Percentiles rank a stretch among this genome's conserved stretches.
phyloP scores from a whole-genome alignment of 2,113 vertebrate genomes.

The Leiothrix lutea region DNA sequence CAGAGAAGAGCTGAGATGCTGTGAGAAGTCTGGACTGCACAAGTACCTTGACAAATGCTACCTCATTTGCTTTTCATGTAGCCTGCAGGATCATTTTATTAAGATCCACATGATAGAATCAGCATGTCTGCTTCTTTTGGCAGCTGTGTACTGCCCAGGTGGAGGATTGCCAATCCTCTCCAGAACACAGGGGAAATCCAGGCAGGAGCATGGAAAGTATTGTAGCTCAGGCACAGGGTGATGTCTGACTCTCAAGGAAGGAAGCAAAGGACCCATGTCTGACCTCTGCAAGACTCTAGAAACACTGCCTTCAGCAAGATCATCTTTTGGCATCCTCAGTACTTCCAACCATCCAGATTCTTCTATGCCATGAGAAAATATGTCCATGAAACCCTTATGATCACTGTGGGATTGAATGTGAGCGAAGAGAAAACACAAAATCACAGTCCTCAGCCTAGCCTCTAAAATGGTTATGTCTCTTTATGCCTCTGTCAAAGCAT shows the following conservation, averaged over 20 bases:
- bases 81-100: background rate
- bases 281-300: background rate
- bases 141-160: background rate
- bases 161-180: background rate
- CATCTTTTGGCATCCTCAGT: background rate
- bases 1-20: background rate
- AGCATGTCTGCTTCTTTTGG: accelerated
- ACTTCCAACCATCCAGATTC: background rate
- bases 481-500: background rate
- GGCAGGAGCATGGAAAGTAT: background rate
- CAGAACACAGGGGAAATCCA: background rate
- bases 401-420: background rate
- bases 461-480: background rate
- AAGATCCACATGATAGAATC: background rate
- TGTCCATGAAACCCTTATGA: background rate
- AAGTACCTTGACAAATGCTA: background rate
- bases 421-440: background rate
- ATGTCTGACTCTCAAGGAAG: background rate
- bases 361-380: background rate
- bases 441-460: background rate
- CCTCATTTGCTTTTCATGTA: background rate
- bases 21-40: background rate
- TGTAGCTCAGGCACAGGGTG: background rate
- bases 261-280: accelerated
- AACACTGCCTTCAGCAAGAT: background rate